Percentiles rank a stretch among this genome's conserved stretches.
These are phyloP conservation scores for Osmoderma eremita DNA, from an alignment of 2,888 invertebrate genomes.

Conservation along the genomic window DNA sequence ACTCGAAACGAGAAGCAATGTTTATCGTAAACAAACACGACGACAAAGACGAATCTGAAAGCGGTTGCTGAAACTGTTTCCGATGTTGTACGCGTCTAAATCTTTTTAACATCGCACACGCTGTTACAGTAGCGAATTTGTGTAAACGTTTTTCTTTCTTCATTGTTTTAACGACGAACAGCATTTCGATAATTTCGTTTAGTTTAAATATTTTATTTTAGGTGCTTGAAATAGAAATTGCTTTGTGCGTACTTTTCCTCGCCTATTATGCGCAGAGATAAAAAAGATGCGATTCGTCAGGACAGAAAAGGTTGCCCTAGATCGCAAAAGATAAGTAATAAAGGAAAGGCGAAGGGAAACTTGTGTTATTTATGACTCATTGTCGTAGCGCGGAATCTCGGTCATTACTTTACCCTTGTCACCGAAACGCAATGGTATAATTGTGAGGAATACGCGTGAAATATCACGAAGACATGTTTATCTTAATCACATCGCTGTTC, in stretches of 20 bases:
- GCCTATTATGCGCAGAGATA: too few relatives aligned
- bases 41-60: slow-evolving; percentile 20
- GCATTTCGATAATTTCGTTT: not conserved
- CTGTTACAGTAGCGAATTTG: not conserved
- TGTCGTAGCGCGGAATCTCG: slow-evolving; percentile 15
- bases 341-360: slow-evolving; percentile 1
- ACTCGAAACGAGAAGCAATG: not conserved
- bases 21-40: slow-evolving; percentile 16
- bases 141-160: slow-evolving; percentile 1
- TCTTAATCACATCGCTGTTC: too few relatives aligned
- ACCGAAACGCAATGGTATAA: slow-evolving; percentile 8
- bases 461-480: too few relatives aligned
- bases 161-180: not conserved
- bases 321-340: too few relatives aligned
- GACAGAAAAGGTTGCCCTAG: too few relatives aligned
- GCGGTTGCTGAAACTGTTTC: not conserved
- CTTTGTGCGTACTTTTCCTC: too few relatives aligned
- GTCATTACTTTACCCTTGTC: slow-evolving; percentile 20
- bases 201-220: too few relatives aligned
- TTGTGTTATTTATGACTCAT: slow-evolving; percentile 9
- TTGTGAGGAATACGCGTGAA: not conserved
- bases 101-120: slow-evolving; percentile 1
- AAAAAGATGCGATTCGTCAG: too few relatives aligned
- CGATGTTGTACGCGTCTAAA: not conserved
- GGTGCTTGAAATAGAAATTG: too few relatives aligned